Evolutionary conservation across 2,888 invertebrate genomes (phyloP).

Genomic region (Quadroppia sp.): DNA sequence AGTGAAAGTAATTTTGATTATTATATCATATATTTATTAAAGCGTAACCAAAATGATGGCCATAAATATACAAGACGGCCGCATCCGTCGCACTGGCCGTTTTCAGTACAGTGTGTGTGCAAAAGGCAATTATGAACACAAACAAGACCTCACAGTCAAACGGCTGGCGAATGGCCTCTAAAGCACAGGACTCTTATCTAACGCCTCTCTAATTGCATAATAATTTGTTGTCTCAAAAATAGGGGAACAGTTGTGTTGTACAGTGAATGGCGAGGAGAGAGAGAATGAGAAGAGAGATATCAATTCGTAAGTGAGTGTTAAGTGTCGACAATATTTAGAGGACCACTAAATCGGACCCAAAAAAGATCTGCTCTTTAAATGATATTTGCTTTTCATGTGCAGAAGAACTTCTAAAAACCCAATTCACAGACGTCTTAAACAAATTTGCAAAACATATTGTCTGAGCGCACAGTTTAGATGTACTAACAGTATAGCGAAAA

Average conservation of each 20-base stretch:
- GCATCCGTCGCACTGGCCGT: not conserved
- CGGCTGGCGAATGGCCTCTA: not conserved
- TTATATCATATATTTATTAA: not conserved
- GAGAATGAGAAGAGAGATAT: not conserved
- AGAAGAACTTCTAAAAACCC: not conserved
- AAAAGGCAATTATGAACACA: not conserved
- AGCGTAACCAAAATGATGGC: not conserved
- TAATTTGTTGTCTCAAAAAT: not conserved
- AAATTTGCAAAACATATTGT: constrained; percentile 27
- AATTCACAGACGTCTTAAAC: constrained; percentile 23
- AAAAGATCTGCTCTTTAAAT: not conserved
- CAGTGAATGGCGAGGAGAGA: not conserved
- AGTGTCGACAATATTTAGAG: constrained; percentile 13
- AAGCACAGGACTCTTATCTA: not conserved
- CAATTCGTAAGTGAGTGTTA: constrained; percentile 19
- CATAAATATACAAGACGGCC: not conserved
- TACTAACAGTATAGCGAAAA: not conserved
- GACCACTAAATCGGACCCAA: not conserved
- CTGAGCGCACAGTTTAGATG: not conserved
- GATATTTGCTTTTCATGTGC: not conserved
- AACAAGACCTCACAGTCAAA: not conserved
- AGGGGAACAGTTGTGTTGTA: constrained; percentile 5
- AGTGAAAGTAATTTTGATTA: not conserved
- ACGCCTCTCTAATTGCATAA: constrained; percentile 33
- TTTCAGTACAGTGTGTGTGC: not conserved